A percentile compares a stretch with the other conserved stretches of the same genome.
phyloP scores from a whole-genome alignment of 2,797 vertebrate species.

The Tenualosa thibaudeaui region DNA sequence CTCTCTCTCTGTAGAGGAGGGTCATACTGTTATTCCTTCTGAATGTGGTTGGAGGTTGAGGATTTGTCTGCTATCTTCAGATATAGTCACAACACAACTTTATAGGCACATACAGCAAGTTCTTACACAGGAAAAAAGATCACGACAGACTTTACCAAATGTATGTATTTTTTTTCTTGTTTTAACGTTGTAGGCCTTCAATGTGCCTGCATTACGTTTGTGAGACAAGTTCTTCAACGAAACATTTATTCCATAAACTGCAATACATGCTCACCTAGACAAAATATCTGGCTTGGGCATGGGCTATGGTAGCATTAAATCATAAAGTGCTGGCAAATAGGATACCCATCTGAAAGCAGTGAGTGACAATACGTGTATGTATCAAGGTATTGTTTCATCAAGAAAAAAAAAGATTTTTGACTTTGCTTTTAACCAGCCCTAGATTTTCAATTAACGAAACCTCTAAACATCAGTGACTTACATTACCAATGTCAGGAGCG shows the following conservation, averaged over 20 bases:
- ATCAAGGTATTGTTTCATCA: neutral
- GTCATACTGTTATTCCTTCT: neutral
- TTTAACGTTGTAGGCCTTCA: neutral
- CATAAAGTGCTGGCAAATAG: neutral
- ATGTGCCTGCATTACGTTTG: neutral
- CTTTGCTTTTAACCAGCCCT: neutral
- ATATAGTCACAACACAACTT: neutral
- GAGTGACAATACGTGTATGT: neutral
- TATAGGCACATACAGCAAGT: neutral
- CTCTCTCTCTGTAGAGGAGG: no score
- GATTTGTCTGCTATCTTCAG: neutral
- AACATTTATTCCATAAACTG: neutral
- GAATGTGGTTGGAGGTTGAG: neutral
- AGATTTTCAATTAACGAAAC: neutral
- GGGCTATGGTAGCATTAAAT: neutral
- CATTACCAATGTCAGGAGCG: neutral
- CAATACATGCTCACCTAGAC: neutral
- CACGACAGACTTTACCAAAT: no score
- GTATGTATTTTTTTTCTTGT: neutral
- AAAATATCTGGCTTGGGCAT: neutral
- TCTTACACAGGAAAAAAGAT: neutral
- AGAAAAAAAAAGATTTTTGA: neutral
- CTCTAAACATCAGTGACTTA: neutral
- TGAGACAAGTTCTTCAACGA: neutral
- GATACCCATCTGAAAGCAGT: neutral